Base-by-base conservation (phyloP, 2,797 vertebrate genomes). In the Takifugu rubripes region DNA sequence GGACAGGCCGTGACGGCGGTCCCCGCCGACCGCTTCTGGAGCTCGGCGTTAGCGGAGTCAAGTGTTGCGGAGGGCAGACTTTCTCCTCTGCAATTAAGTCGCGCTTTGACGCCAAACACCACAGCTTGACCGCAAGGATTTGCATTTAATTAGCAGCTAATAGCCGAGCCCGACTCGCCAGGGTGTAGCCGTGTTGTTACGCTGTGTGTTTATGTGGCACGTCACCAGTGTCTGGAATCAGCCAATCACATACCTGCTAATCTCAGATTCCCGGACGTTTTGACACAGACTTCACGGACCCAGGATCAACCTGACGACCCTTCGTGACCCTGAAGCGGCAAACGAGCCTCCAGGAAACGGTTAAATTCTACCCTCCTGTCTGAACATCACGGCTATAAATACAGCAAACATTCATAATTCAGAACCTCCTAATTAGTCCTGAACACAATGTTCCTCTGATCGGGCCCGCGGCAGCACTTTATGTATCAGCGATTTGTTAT, bases 111-210 rank as follows among this genome's bases (percentile, higher is more conserved):
- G 66, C 49, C 25, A 60, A 79, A 78, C 72, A 58, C 47, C 68
- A 56, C 14, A 8, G 0, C 47, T 65, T 56, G 51, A 75, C 57
- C 44, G 25, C 21, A 7, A 47, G 15, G 44, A 63, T 47, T 74
- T 58, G 15, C 43, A 70, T 69, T 66, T 72, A 66, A 78, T 71
- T 66, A 62, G 29, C 25, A 36, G 49, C 33, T 68, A 66, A 70
- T 62, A 61, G 59, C 47, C 82, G 5, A 17, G 17, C 21, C 1
- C 11, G 36, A 14, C 36, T 14, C 36, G 7, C 12, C 14, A 12
- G 36, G 36, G 36, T 14, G 36, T 29, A 29, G 27, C 27, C 7
- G 7, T 29, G 21, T 21, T 21, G 21, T 29, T 29, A 7, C 27
- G 7, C 27, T 7, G 27, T 14, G 12, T 40, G 1, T 0, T 14